A percentile compares a stretch with the other conserved stretches of the same genome.
Evolutionary conservation across 2,113 vertebrate genomes (phyloP).

Genomic region (Leptobrachium ailaonicum): DNA sequence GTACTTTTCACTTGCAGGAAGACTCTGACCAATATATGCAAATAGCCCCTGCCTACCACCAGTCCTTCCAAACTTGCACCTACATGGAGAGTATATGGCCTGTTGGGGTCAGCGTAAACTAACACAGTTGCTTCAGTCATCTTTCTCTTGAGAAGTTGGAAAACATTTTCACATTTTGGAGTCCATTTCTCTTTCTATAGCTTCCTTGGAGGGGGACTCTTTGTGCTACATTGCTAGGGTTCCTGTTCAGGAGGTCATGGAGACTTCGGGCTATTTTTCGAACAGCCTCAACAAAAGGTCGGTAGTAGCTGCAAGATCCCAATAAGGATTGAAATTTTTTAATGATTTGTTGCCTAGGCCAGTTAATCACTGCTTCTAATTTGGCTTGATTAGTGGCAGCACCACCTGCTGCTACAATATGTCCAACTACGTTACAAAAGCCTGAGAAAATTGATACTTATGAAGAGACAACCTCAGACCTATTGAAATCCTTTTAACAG

Average conservation of each 20-base stretch:
- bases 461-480: not conserved
- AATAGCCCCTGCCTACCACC: not conserved
- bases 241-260: not conserved
- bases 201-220: not conserved
- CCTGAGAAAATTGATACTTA: conserved; percentile 1
- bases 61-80: conserved; percentile 13
- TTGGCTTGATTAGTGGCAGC: not conserved
- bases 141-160: not conserved
- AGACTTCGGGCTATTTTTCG: not conserved
- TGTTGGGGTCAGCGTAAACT: not conserved
- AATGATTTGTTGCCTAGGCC: not conserved
- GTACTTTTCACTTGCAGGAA: too few relatives aligned
- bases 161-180: not conserved
- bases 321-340: not conserved
- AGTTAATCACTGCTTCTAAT: not conserved
- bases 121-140: not conserved
- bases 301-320: not conserved
- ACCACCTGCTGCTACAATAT: not conserved
- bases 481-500: not conserved
- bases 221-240: too few relatives aligned
- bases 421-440: not conserved
- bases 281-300: not conserved
- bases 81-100: conserved; percentile 8
- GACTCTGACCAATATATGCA: too few relatives aligned
- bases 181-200: not conserved